Conservation (phyloP, 1,140 invertebrate genomes). For the Macrobrachium nipponense region DNA sequence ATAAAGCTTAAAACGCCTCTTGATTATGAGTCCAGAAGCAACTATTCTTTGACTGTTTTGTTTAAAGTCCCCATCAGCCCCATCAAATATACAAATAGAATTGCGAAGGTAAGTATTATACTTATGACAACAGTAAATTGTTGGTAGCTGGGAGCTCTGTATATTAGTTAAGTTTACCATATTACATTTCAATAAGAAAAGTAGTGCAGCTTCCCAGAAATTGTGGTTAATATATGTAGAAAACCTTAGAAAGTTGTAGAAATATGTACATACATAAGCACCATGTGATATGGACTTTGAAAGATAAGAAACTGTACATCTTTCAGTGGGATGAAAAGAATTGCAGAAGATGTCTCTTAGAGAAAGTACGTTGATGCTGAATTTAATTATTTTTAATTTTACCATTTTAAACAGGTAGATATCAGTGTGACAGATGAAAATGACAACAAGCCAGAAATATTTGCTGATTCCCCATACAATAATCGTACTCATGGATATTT, state of each 20-base stretch:
- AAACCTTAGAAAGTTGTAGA: too few relatives aligned
- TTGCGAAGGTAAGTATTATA: conserved; percentile 32
- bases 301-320: too few relatives aligned
- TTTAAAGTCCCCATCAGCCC: conserved; percentile 40
- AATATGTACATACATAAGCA: too few relatives aligned
- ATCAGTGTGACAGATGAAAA: conserved; percentile 92
- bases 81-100: conserved; percentile 32
- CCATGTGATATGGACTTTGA: too few relatives aligned
- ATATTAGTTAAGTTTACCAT: too few relatives aligned
- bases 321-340: too few relatives aligned
- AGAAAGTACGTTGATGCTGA: too few relatives aligned
- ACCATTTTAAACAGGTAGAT: conserved; percentile 74
- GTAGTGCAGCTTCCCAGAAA: too few relatives aligned
- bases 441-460: conserved; percentile 82
- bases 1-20: conserved; percentile 9
- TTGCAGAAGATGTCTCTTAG: too few relatives aligned
- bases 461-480: conserved; percentile 27
- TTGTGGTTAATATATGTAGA: too few relatives aligned
- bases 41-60: conserved; percentile 22
- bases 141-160: too few relatives aligned
- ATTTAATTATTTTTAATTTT: background rate
- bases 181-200: too few relatives aligned
- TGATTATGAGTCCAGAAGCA: conserved; percentile 27
- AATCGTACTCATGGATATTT: conserved; percentile 29
- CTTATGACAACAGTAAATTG: background rate